A percentile compares a stretch with the other conserved stretches of the same genome.
phyloP scores from a whole-genome alignment of 2,888 invertebrate species.

The Sphaerophoria rueppellii region DNA sequence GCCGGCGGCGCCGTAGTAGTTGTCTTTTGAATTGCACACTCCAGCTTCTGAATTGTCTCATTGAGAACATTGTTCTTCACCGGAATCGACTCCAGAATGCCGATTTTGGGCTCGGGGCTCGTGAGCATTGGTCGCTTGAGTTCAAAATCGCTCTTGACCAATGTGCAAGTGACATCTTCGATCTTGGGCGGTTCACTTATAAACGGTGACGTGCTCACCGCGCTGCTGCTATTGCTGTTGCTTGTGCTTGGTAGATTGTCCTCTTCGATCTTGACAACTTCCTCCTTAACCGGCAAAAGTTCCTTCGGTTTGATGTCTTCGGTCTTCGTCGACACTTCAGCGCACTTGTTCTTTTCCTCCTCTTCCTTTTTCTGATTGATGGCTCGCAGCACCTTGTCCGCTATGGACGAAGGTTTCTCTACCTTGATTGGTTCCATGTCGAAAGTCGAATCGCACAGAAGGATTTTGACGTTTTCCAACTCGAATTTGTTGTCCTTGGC shows the following conservation, averaged over 20 bases:
- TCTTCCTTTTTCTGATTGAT: conserved; percentile 84
- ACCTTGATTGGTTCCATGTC: conserved; percentile 80
- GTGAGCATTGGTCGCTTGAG: conserved; percentile 77
- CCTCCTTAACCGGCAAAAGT: conserved; percentile 36
- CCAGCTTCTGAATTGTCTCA: conserved; percentile 86
- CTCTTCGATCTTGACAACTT: conserved; percentile 79
- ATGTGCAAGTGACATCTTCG: conserved; percentile 65
- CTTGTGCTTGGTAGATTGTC: conserved; percentile 56
- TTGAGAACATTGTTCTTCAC: conserved; percentile 85
- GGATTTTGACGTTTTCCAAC: conserved; percentile 80
- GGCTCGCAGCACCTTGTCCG: conserved; percentile 85
- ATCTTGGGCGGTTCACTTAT: conserved; percentile 79
- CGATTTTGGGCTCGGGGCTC: conserved; percentile 80
- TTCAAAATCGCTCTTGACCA: conserved; percentile 75
- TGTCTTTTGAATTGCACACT: conserved; percentile 81
- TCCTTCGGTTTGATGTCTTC: conserved; percentile 55
- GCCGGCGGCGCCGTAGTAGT: conserved; percentile 63
- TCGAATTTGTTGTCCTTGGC: conserved; percentile 80
- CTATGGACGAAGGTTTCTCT: conserved; percentile 84
- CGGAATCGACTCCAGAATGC: conserved; percentile 80
- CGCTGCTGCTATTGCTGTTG: conserved; percentile 47
- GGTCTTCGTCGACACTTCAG: conserved; percentile 80
- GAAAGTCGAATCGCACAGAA: conserved; percentile 78
- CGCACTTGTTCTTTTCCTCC: conserved; percentile 83
- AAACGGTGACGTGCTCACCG: conserved; percentile 69